phyloP scores from a whole-genome alignment of 2,113 vertebrate species.

The Rafetus swinhoei region DNA sequence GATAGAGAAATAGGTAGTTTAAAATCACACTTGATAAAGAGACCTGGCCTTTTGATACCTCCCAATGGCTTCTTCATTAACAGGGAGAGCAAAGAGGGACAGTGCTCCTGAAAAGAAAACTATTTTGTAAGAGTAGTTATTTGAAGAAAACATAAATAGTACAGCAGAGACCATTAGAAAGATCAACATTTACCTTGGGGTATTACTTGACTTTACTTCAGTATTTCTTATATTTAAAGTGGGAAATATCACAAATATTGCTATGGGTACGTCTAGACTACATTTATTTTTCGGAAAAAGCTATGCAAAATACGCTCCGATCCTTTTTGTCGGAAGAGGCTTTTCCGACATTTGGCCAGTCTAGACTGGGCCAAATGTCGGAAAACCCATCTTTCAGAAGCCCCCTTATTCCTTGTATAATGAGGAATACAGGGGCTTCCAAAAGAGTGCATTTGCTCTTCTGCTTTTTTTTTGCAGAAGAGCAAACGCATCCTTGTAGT shows the following conservation, averaged over 20 bases:
- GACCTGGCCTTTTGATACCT: conserved; percentile 43
- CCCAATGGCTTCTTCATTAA: not conserved
- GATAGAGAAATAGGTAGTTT: conserved; percentile 29
- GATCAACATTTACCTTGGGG: not conserved
- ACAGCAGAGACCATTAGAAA: conserved; percentile 39
- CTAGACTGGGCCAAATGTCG: no score
- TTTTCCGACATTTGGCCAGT: no score
- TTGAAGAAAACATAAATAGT: conserved; percentile 62
- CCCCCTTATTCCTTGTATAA: no score
- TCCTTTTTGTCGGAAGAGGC: no score
- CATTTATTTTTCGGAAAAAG: no score
- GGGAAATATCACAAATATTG: conserved; percentile 42
- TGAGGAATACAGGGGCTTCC: no score
- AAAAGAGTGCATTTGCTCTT: no score
- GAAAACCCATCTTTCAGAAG: no score
- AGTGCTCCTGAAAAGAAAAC: conserved; percentile 36
- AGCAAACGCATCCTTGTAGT: no score
- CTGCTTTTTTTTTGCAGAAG: no score
- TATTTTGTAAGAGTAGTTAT: conserved; percentile 57
- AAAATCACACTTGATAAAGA: conserved; percentile 16
- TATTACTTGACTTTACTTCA: conserved; percentile 40
- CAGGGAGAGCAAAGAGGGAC: conserved; percentile 16
- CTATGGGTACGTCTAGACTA: no score
- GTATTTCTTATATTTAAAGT: conserved; percentile 15
- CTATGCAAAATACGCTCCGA: no score